A percentile compares a stretch with the other conserved stretches of the same genome.
phyloP scores from a whole-genome alignment of 2,888 invertebrate species.

The Troides aeacus region DNA sequence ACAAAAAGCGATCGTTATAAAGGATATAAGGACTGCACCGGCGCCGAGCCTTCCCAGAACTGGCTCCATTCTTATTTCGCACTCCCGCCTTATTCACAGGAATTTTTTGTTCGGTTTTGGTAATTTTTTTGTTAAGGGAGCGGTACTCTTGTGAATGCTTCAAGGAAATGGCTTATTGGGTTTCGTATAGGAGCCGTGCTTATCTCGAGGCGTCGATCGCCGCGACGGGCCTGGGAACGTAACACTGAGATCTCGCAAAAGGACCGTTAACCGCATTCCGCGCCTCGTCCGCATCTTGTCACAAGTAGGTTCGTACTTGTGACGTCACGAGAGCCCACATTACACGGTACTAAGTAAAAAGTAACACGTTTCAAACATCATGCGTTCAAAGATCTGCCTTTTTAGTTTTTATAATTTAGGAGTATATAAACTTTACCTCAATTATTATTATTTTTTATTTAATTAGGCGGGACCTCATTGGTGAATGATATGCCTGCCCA shows the following conservation, averaged over 20 bases:
- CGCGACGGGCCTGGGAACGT: slow-evolving; percentile 60
- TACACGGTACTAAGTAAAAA: neutral
- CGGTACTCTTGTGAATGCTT: slow-evolving; percentile 73
- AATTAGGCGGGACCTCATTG: too few relatives aligned
- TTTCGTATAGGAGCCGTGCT: slow-evolving; percentile 69
- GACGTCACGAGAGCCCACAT: slow-evolving; percentile 40
- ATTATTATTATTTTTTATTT: neutral
- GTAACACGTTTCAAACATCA: neutral
- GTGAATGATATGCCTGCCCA: too few relatives aligned
- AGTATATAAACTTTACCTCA: neutral
- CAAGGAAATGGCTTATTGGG: slow-evolving; percentile 78
- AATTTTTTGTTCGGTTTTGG: slow-evolving; percentile 65
- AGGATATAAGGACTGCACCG: slow-evolving; percentile 75
- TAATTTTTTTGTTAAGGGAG: slow-evolving; percentile 68
- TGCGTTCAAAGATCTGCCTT: neutral
- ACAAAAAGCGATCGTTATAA: slow-evolving; percentile 77
- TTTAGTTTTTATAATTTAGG: neutral
- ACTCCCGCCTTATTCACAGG: slow-evolving; percentile 75
- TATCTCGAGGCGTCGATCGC: slow-evolving; percentile 68
- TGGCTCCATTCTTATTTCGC: slow-evolving; percentile 77
- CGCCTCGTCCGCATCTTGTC: slow-evolving; percentile 47
- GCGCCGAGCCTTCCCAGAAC: slow-evolving; percentile 77
- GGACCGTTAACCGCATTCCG: slow-evolving; percentile 56
- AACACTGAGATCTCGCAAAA: slow-evolving; percentile 43
- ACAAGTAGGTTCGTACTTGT: slow-evolving; percentile 36